A percentile compares a stretch with the other conserved stretches of the same genome.
Conservation (phyloP, 2,888 invertebrate genomes). For the Drosophila neoperkinsi region DNA sequence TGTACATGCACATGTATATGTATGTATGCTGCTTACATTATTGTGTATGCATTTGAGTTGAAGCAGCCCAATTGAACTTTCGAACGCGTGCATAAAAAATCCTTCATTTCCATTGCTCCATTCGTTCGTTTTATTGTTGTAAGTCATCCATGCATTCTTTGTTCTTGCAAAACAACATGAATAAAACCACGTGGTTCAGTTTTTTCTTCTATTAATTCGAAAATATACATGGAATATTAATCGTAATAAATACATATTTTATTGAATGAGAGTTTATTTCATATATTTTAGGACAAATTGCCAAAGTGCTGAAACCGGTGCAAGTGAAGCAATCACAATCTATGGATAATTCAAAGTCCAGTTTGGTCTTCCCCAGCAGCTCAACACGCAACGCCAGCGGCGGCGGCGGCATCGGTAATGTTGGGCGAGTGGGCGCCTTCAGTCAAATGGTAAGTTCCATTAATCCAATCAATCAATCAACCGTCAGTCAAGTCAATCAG, state of each 20-base stretch:
- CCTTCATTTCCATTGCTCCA: constrained; percentile 5
- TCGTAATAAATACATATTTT: not conserved
- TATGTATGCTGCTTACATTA: not conserved
- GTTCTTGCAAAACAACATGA: not conserved
- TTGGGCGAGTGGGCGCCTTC: constrained; percentile 76
- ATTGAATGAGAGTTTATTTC: not conserved
- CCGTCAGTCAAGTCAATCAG: not conserved
- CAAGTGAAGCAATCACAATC: constrained; percentile 80
- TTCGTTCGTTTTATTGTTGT: constrained; percentile 5
- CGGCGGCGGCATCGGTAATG: constrained; percentile 61
- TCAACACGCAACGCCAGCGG: constrained; percentile 55
- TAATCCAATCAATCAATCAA: not conserved
- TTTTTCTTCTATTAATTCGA: not conserved
- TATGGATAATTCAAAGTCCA: constrained; percentile 56
- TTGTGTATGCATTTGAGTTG: constrained; percentile 24
- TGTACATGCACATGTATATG: constrained; percentile 4
- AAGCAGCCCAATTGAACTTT: constrained; percentile 26
- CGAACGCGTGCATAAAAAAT: not conserved
- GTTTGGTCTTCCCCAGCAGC: constrained; percentile 58
- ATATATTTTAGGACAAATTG: constrained; percentile 81
- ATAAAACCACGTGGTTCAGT: not conserved
- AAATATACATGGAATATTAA: not conserved
- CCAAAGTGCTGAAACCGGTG: constrained; percentile 82
- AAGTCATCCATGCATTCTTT: not conserved
- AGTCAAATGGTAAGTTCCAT: constrained; percentile 78